A percentile compares a stretch with the other conserved stretches of the same genome.
Conservation (phyloP, 2,797 vertebrate species). For the Sebastes nivosus region DNA sequence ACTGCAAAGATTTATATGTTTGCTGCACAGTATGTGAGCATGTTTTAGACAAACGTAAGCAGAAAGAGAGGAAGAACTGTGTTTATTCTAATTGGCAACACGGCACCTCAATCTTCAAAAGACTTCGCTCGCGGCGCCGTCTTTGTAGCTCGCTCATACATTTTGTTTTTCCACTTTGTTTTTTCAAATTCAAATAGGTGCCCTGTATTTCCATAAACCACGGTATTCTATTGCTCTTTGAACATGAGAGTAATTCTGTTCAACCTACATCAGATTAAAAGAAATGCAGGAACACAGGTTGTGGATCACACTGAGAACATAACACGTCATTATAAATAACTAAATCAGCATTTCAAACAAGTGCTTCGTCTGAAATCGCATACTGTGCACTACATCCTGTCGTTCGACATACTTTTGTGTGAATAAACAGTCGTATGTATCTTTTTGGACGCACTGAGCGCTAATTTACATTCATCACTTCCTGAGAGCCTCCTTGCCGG, state of each 20-base stretch:
- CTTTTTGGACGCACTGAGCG: too few relatives aligned
- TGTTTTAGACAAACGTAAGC: not conserved
- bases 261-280: slow-evolving; percentile 16
- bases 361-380: not conserved
- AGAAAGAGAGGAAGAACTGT: not conserved
- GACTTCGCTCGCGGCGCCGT: not conserved
- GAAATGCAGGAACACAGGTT: not conserved
- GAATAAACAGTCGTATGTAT: too few relatives aligned
- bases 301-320: not conserved
- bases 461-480: too few relatives aligned
- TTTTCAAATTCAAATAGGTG: slow-evolving; percentile 24
- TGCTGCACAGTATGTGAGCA: not conserved
- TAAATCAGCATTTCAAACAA: slow-evolving; percentile 30
- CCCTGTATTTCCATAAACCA: not conserved
- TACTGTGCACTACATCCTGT: too few relatives aligned
- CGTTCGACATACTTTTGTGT: too few relatives aligned
- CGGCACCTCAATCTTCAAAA: slow-evolving; percentile 41
- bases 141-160: slow-evolving; percentile 26
- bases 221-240: slow-evolving; percentile 23
- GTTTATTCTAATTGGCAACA: slow-evolving; percentile 16
- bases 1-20: slow-evolving; percentile 24
- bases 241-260: slow-evolving; percentile 31
- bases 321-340: slow-evolving; percentile 3
- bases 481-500: too few relatives aligned
- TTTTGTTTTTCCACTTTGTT: slow-evolving; percentile 26